A percentile compares a stretch with the other conserved stretches of the same genome.
Conservation (phyloP, 2,797 vertebrate species). For the Onychomys leucogaster region DNA sequence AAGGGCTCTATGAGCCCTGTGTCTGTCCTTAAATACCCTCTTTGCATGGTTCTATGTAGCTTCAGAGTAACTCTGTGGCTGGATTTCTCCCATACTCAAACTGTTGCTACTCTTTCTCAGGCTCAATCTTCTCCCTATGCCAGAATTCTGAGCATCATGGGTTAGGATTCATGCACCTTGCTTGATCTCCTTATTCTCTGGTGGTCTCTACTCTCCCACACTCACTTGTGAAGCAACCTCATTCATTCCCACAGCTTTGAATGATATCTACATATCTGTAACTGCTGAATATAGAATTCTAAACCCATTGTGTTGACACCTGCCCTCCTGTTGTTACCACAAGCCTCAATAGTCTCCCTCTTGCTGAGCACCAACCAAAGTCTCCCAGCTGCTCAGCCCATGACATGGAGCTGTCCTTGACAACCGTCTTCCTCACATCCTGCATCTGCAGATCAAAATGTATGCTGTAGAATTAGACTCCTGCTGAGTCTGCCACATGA, state of each 20-base stretch:
- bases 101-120: neutral
- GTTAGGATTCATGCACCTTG: neutral
- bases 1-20: neutral
- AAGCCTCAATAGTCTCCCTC: neutral
- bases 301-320: neutral
- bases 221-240: neutral
- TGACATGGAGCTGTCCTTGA: neutral
- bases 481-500: neutral
- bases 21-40: neutral
- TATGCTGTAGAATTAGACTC: neutral
- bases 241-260: neutral
- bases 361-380: neutral
- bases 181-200: neutral
- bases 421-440: neutral
- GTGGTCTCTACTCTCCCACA: neutral
- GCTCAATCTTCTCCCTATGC: neutral
- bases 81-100: neutral
- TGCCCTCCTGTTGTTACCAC: neutral
- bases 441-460: neutral
- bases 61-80: neutral
- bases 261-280: neutral
- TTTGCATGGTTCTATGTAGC: neutral
- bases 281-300: neutral
- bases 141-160: neutral
- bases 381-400: neutral